Conservation (phyloP, 2,113 vertebrate species). For the Vombatus ursinus region DNA sequence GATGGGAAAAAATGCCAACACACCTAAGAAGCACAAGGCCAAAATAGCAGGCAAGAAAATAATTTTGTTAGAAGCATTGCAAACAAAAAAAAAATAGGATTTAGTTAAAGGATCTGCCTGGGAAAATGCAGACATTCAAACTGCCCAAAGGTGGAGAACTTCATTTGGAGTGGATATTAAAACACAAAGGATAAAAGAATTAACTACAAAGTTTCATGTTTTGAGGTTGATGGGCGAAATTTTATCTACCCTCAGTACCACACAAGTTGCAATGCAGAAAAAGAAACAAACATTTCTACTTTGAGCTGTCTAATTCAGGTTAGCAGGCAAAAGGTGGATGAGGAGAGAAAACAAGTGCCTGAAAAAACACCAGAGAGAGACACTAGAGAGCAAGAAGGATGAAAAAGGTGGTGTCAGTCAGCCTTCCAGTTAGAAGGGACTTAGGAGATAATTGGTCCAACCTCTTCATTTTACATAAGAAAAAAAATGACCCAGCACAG, state of each 20-base stretch:
- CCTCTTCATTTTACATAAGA: not conserved
- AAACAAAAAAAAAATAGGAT: not conserved
- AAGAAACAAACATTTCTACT: constrained; percentile 30
- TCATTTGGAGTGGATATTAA: not conserved
- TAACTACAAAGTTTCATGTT: not conserved
- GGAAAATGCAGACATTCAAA: not conserved
- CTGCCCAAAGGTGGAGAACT: not conserved
- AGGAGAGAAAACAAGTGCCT: not conserved
- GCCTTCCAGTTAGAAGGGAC: not conserved
- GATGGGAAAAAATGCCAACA: not conserved
- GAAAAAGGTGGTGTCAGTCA: too few relatives aligned
- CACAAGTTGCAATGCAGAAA: not conserved
- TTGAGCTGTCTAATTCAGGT: constrained; percentile 11
- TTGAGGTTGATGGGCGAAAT: not conserved
- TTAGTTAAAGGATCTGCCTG: not conserved
- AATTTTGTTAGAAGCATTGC: not conserved
- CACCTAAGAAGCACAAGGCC: not conserved
- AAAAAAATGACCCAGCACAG: not conserved
- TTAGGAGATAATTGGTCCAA: not conserved
- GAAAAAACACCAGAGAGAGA: not conserved
- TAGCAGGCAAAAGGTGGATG: constrained; percentile 11
- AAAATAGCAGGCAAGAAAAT: not conserved
- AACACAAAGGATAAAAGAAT: not conserved
- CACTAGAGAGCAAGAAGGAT: not conserved
- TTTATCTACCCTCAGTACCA: not conserved